Evolutionary conservation across 2,888 invertebrate genomes (phyloP), one percentile per base, ranked within the genome.

Genomic region (Tachystola acroxantha): DNA sequence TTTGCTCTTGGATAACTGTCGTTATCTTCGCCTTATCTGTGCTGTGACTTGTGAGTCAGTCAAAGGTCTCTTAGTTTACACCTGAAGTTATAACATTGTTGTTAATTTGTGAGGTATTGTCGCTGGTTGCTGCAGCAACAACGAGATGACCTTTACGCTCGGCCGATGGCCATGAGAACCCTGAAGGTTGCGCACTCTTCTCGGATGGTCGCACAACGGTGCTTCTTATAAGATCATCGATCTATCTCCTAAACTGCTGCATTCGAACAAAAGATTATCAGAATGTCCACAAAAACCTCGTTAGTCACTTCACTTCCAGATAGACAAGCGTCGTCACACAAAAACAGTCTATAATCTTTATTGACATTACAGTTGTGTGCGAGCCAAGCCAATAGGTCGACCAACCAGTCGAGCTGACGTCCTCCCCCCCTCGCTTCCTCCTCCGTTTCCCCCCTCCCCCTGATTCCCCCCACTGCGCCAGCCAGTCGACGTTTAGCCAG

Each of bases 341-440:
- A 71, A 65, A 74, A 71, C 69, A 62, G 63, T 67, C 63, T 67
- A 72, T 69, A 74, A 75, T 78, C 65, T 69, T 69, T 54, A 51
- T 68, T 73, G 74, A 71, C 64, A 65, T 65, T 72, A 67, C 64
- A 58, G 55, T 44, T 66, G 70, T 69, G 67, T 70, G 69, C 59
- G 75, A 78, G 65, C 65, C 69, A 65, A 75, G 77, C 81, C 75
- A 82, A 77, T 81, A 77, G 78, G 82, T 84, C 82, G 85, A 70
- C 82, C 84, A 82, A 84, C 84, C 81, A 84, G 84, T 81, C 78
- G 70, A 63, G 69, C 75, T 82, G 82, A 77, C 79, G 71, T 72
- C 72, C 81, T 76, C 79, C 82, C 82, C 78, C 77, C 79, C 67
- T 73, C 60, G 64, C 67, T 67, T 67, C 75, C 78, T 75, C 72